These are phyloP conservation scores for Eucidaris tribuloides DNA, from an alignment of 35 echinoderm and acorn worm genomes.

Conservation along the genomic window DNA sequence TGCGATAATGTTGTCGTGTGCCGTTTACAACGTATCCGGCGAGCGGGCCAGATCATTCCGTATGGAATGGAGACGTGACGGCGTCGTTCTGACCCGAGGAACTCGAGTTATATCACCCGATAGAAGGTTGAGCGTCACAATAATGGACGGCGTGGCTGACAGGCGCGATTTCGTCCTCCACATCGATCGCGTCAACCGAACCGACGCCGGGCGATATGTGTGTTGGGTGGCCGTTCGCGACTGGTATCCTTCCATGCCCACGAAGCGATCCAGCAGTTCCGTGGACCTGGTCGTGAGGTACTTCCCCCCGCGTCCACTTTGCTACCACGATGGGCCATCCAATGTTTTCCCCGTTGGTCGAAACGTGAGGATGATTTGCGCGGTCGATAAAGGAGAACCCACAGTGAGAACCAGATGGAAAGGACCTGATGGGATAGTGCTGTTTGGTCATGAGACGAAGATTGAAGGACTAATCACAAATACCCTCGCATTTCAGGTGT, in stretches of 20 bases:
- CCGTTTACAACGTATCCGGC: constrained; percentile 1
- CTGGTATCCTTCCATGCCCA: not conserved
- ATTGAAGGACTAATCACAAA: not conserved
- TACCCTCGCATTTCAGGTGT: not conserved
- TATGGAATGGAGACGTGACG: constrained; percentile 19
- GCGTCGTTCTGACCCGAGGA: not conserved
- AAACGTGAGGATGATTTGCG: not conserved
- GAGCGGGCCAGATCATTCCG: constrained; percentile 14
- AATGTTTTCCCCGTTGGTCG: not conserved
- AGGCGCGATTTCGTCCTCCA: not conserved
- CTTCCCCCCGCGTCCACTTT: not conserved
- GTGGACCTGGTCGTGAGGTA: not conserved
- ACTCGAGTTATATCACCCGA: not conserved
- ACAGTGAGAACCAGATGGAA: constrained; percentile 5
- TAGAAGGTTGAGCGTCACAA: not conserved
- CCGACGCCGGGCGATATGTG: not conserved
- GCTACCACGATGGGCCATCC: not conserved
- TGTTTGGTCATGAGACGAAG: not conserved
- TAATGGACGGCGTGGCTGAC: constrained; percentile 2
- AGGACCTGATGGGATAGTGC: not conserved
- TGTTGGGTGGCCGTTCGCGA: constrained; percentile 2
- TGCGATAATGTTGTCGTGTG: constrained; percentile 4
- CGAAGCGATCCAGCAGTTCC: not conserved
- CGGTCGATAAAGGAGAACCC: not conserved
- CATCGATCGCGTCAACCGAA: constrained; percentile 15